Percentiles rank a stretch among this genome's conserved stretches.
These are phyloP conservation scores for Heliconius nattereri DNA, from an alignment of 1,140 invertebrate genomes.

Conservation along the genomic window DNA sequence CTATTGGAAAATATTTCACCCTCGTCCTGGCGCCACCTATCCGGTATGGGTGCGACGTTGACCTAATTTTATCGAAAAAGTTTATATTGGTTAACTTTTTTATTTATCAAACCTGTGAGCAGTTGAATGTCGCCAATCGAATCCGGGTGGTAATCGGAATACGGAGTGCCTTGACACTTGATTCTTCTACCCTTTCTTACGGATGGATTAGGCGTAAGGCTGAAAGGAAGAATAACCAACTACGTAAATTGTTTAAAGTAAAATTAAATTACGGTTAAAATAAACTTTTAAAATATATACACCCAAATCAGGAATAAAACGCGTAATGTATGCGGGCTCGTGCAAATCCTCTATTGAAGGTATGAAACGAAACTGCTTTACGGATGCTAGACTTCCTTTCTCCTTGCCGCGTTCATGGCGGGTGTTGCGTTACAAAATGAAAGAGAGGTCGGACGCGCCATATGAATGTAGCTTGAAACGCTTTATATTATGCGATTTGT, in stretches of 20 bases:
- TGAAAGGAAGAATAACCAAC: background rate
- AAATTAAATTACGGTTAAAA: background rate
- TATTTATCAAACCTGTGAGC: background rate
- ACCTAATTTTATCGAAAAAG: background rate
- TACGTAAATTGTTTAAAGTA: background rate
- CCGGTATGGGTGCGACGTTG: background rate
- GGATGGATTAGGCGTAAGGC: no score
- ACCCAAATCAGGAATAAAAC: background rate
- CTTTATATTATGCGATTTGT: background rate
- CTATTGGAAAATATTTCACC: background rate
- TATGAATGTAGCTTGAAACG: background rate
- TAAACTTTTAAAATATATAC: no score
- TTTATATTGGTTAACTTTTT: no score
- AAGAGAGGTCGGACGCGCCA: background rate
- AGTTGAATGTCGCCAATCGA: no score
- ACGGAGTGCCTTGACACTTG: no score
- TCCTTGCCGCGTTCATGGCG: conserved; percentile 4
- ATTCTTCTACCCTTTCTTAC: no score
- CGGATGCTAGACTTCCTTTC: conserved; percentile 12
- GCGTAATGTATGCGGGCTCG: background rate
- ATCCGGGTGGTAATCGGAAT: no score
- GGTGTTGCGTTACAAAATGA: conserved; percentile 1
- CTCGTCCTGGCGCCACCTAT: background rate
- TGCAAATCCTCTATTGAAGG: background rate
- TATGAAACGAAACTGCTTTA: conserved; percentile 4